Conservation (phyloP, 2,113 vertebrate genomes). For the Chrysochloris asiatica region DNA sequence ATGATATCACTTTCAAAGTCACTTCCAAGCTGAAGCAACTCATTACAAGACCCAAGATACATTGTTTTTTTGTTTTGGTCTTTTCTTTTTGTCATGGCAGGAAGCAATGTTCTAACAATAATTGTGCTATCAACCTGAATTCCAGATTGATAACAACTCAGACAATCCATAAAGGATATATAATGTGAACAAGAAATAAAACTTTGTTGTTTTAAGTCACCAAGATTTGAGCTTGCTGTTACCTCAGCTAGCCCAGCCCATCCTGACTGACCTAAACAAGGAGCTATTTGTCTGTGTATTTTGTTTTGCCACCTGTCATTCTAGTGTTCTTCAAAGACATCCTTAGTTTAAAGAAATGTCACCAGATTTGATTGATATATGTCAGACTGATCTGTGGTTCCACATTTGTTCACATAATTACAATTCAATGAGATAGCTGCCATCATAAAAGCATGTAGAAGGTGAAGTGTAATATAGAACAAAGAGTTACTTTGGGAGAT, state of each 20-base stretch:
- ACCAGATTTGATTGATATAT: neutral
- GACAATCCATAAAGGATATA: neutral
- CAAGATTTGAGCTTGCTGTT: neutral
- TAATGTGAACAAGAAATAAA: neutral
- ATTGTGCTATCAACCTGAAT: neutral
- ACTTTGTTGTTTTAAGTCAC: neutral
- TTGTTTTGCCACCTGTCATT: neutral
- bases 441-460: neutral
- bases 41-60: neutral
- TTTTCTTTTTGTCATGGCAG: neutral
- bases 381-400: neutral
- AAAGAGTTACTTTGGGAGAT: constrained; percentile 15
- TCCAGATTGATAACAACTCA: neutral
- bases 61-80: neutral
- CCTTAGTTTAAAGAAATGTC: constrained; percentile 15
- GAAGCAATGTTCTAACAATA: neutral
- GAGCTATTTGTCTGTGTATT: neutral
- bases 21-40: neutral
- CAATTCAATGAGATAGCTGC: neutral
- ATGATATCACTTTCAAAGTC: neutral
- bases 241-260: neutral
- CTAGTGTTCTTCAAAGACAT: constrained; percentile 42
- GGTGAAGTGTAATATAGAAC: neutral
- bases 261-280: neutral
- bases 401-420: neutral